Evolutionary conservation across 2,797 vertebrate genomes (phyloP).

Genomic region (Parauchenoglanis ngamensis): DNA sequence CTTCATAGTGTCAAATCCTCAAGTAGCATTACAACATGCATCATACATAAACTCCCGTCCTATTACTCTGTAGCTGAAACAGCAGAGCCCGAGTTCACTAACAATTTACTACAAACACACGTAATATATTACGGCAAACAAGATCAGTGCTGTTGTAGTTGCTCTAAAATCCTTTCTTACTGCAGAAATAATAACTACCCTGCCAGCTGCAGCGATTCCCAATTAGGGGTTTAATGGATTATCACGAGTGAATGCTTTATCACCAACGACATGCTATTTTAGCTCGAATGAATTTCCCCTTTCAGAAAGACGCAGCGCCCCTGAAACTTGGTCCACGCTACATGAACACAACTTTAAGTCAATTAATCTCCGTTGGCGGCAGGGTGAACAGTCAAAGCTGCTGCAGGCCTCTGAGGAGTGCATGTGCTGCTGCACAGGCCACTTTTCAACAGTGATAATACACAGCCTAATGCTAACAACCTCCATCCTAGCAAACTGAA

Average conservation of each 20-base stretch:
- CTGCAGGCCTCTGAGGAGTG: conserved; percentile 34
- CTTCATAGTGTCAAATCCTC: not conserved
- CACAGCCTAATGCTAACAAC: conserved; percentile 17
- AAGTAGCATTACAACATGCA: conserved; percentile 2
- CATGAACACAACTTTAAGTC: conserved; percentile 43
- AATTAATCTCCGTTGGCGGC: conserved; percentile 42
- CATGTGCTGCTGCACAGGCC: not conserved
- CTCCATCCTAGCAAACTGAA: conserved; percentile 29
- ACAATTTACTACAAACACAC: conserved; percentile 17
- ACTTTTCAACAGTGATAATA: conserved; percentile 14
- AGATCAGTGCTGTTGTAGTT: conserved; percentile 28
- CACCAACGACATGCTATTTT: conserved; percentile 37
- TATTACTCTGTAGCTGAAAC: not conserved
- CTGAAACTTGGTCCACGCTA: conserved; percentile 39
- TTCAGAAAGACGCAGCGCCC: conserved; percentile 40
- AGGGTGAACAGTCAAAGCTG: conserved; percentile 31
- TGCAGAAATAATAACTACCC: conserved; percentile 40
- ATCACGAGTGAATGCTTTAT: conserved; percentile 40
- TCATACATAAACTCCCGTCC: not conserved
- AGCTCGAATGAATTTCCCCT: conserved; percentile 33
- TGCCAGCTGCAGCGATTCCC: conserved; percentile 41
- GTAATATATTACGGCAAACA: conserved; percentile 17
- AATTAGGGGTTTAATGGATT: conserved; percentile 48
- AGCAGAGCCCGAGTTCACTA: not conserved
- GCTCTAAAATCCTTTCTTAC: conserved; percentile 19